A percentile compares a stretch with the other conserved stretches of the same genome.
phyloP scores from a whole-genome alignment of 2,113 vertebrate species.

The Danionella cerebrum region DNA sequence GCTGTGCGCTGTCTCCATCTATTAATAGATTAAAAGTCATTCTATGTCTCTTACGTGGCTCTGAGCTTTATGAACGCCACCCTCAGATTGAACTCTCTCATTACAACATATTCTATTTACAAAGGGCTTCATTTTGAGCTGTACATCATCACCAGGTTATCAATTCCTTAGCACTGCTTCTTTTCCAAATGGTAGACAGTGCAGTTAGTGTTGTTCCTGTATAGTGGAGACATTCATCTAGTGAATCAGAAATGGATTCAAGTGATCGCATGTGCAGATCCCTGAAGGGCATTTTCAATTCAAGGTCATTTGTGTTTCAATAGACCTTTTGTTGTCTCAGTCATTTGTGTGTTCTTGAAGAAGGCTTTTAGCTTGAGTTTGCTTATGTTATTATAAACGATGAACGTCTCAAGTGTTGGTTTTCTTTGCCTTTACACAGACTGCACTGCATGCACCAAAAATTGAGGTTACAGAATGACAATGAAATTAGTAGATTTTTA shows the following conservation, averaged over 20 bases:
- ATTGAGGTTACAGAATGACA: too few relatives aligned
- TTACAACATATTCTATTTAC: not conserved
- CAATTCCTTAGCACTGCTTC: not conserved
- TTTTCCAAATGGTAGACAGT: not conserved
- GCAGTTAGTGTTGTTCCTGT: not conserved
- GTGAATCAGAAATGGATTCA: not conserved
- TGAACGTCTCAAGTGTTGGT: not conserved
- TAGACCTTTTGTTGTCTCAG: not conserved
- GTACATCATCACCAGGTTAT: not conserved
- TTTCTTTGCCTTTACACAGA: not conserved
- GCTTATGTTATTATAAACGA: not conserved
- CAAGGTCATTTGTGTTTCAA: not conserved
- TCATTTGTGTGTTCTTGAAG: not conserved
- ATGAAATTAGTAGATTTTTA: too few relatives aligned
- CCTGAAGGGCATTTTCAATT: not conserved
- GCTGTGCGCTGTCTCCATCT: slow-evolving; percentile 18
- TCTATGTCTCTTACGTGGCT: not conserved
- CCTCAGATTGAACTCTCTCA: not conserved
- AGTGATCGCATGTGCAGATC: not conserved
- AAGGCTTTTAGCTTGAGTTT: not conserved
- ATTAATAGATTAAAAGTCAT: slow-evolving; percentile 25
- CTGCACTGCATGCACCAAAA: not conserved
- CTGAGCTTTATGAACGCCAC: not conserved
- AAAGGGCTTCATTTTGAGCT: slow-evolving; percentile 2
- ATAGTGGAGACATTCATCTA: not conserved